Base-by-base conservation (phyloP, 2,888 invertebrate genomes). In the Drosophila formosana region DNA sequence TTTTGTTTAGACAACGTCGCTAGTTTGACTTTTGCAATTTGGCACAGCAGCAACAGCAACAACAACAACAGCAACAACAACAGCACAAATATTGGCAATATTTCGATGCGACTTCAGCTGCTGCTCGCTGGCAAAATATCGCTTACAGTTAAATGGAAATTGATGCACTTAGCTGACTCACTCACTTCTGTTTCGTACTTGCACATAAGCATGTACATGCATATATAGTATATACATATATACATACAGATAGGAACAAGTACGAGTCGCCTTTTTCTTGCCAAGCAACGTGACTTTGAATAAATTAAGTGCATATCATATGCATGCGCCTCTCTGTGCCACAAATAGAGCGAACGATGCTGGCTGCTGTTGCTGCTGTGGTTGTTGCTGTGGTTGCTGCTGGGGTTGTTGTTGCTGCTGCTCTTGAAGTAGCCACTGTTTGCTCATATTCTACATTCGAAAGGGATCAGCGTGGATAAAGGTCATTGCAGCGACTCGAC, bases 161-260 rank as follows among this genome's bases (percentile, higher is more conserved):
- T 89, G 88, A 88, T 88, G 85, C 85, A 85, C 85, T 89, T 89
- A 89, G 85, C 85, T 85, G 85, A 89, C 89, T 89, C 85, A 85
- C 88, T 89, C 89, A 72, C 85, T 84, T 85, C 88, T 85, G 80
- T 74, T 72, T 72, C 63, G 79, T 75, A 78, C 75, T 78, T 53
- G 18, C 8, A 39, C 25, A 52, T 25, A 7, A 32, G n/a, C 25
- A 41, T 30, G 23, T 23, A 25, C 28, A 11, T n/a, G 18, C 26
- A 28, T 28, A 34, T 60, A 74, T 67, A 61, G 18, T 41, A 43
- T 28, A 47, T 53, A 47, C 34, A 43, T 61, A 5, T 26, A 43
- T n/a, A 4, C 51, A 56, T 81, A 66, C 74, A 52, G 65, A 75
- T 72, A 72, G 72, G 69, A 66, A 66, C 81, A 61, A 62, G 81